These are phyloP conservation scores for Cataglyphis rosenhaueri DNA, from an alignment of 2,888 invertebrate species.

Conservation along the genomic window DNA sequence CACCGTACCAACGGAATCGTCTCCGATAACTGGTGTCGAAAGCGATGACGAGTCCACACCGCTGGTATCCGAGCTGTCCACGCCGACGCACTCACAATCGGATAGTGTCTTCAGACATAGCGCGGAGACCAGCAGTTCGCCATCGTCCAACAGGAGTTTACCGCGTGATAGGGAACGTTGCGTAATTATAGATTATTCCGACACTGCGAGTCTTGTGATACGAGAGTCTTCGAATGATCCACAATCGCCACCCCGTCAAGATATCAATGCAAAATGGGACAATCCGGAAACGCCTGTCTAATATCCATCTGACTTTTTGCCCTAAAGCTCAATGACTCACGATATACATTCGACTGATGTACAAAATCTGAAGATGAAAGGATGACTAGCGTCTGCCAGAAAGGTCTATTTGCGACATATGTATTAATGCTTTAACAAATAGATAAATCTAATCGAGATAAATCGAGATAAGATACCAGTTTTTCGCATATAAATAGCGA, in stretches of 20 bases:
- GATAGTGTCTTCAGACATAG: slow-evolving; percentile 78
- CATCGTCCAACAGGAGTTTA: slow-evolving; percentile 72
- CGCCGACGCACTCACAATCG: slow-evolving; percentile 81
- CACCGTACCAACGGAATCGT: slow-evolving; percentile 33
- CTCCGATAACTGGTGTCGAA: slow-evolving; percentile 69
- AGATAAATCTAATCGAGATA: slow-evolving; percentile 28
- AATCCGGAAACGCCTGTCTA: slow-evolving; percentile 84
- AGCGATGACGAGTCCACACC: slow-evolving; percentile 91
- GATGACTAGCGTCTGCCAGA: not conserved
- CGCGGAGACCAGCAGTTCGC: slow-evolving; percentile 76
- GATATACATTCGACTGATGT: not conserved
- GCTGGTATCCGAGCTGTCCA: slow-evolving; percentile 87
- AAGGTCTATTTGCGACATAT: not conserved
- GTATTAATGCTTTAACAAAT: slow-evolving; percentile 3
- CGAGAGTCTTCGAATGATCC: slow-evolving; percentile 70
- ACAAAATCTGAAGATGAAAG: not conserved
- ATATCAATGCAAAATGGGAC: slow-evolving; percentile 79
- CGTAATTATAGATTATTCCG: slow-evolving; percentile 69
- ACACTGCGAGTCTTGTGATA: slow-evolving; percentile 74
- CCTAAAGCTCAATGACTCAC: slow-evolving; percentile 11
- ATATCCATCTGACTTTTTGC: slow-evolving; percentile 55
- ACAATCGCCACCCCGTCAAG: slow-evolving; percentile 73
- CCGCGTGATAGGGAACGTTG: slow-evolving; percentile 73
- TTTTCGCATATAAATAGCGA: slow-evolving; percentile 59
- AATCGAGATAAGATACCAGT: slow-evolving; percentile 30